Evolutionary conservation across 30 jellyfish, hydroid and myxozoan genomes (phyloP), one percentile per base, ranked within the genome.

Genomic region (Calvadosia cruxmelitensis): DNA sequence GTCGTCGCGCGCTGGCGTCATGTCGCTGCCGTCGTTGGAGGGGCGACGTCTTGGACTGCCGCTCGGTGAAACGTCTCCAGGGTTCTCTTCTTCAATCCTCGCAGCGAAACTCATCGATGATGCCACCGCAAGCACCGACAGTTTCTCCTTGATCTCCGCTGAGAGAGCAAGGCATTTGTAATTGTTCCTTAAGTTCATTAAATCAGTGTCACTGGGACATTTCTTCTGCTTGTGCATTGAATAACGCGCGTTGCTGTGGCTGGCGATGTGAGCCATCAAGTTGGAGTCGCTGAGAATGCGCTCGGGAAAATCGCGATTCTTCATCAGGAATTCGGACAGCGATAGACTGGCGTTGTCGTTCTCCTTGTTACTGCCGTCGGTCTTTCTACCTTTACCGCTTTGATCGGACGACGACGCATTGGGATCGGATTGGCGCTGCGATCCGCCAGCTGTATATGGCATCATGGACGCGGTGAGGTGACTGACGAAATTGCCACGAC

Each of bases 241-340:
- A 42, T 42, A 42, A 42, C 57, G 57, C 20, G 20, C 74, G 64
- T 77, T 48, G 26, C 87, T 77, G 35, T 70, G 74, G 48, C 69
- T 33, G 0, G 86, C 80, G 27, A 72, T 82, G 64, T 78, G 76
- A 31, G 88, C 66, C 36, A 84, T 82, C 30, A 89, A 53, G 52
- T 89, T 81, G 10, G 98, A 78, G 53, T 89, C 98, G 64, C 98
- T 89, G 29, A 89, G 77, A 49, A 78, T 77, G 28, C 94, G 68
- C 27, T 70, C 86, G 1, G 92, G 93, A 2, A 92, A 86, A 28
- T 67, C 63, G n/a, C 70, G 76, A 29, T 74, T 62, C 10, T 73
- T 74, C 31, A 70, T 85, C 52, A 65, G 70, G 30, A 71, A 53
- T 42, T 78, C 74, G 33, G 34, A 16, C 35, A 71, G 82, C 15